A percentile compares a stretch with the other conserved stretches of the same genome.
phyloP scores from a whole-genome alignment of 2,888 invertebrate genomes.

The Rhimphoctona megacephalus region DNA sequence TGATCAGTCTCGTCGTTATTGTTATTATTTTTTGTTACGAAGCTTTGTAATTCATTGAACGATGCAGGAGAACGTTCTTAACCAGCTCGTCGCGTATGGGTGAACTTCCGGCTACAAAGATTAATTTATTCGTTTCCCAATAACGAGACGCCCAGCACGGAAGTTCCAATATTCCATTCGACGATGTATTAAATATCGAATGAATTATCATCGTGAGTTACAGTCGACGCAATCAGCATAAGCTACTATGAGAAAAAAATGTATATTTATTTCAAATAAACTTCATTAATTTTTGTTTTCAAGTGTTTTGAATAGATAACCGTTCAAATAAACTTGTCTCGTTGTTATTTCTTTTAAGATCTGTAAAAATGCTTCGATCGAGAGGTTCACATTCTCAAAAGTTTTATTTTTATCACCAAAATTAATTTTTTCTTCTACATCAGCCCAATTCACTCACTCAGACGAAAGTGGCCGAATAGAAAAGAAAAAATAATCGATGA shows the following conservation, averaged over 20 bases:
- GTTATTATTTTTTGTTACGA: slow-evolving; percentile 43
- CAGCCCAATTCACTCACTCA: neutral
- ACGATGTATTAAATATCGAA: slow-evolving; percentile 13
- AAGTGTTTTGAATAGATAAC: neutral
- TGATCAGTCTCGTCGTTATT: slow-evolving; percentile 24
- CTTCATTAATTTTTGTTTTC: neutral
- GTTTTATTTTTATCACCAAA: too few relatives aligned
- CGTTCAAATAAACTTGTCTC: neutral
- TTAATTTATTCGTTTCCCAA: slow-evolving; percentile 57
- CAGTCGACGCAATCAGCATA: neutral
- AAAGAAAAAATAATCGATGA: slow-evolving; percentile 20
- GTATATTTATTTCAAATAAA: neutral
- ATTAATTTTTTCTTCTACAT: neutral
- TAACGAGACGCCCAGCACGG: slow-evolving; percentile 52
- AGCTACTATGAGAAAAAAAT: neutral
- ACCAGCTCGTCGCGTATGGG: slow-evolving; percentile 41
- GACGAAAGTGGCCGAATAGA: neutral
- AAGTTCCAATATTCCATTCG: slow-evolving; percentile 40
- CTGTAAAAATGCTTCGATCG: neutral
- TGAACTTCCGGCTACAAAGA: slow-evolving; percentile 62
- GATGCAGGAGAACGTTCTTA: slow-evolving; percentile 44
- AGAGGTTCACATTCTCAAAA: neutral
- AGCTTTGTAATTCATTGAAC: slow-evolving; percentile 55
- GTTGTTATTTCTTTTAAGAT: too few relatives aligned
- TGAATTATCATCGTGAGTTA: neutral